A percentile compares a stretch with the other conserved stretches of the same genome.
phyloP scores from a whole-genome alignment of 2,888 invertebrate species.

The Chesias legatella region DNA sequence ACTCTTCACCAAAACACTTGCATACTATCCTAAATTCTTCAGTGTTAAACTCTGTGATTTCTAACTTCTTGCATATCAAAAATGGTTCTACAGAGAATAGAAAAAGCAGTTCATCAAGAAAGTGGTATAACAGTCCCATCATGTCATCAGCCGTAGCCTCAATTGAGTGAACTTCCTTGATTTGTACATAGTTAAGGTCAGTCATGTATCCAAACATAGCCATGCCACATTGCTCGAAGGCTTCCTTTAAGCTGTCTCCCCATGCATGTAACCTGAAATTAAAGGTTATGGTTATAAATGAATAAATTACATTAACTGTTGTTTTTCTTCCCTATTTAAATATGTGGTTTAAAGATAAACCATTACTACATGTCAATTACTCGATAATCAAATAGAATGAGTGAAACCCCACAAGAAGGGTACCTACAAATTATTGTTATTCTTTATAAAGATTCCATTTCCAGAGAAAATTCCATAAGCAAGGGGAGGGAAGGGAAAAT shows the following conservation, averaged over 20 bases:
- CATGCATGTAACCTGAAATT: conserved; percentile 91
- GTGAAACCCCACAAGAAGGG: no score
- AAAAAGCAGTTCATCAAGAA: conserved; percentile 96
- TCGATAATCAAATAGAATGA: no score
- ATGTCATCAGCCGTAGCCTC: conserved; percentile 95
- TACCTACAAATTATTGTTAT: no score
- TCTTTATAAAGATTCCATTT: no score
- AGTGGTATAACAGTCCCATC: conserved; percentile 92
- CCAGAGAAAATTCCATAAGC: no score
- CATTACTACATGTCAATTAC: no score
- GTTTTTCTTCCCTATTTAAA: no score
- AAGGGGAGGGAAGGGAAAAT: no score
- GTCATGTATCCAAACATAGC: conserved; percentile 99
- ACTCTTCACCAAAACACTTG: conserved; percentile 95
- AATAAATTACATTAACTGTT: not conserved
- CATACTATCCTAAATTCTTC: conserved; percentile 91
- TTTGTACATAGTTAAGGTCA: conserved; percentile 90
- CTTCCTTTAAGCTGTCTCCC: conserved; percentile 92
- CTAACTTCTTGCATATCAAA: conserved; percentile 92
- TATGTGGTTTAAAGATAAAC: no score
- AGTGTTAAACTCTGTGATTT: conserved; percentile 91
- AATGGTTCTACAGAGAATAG: conserved; percentile 95
- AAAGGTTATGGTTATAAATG: conserved; percentile 1
- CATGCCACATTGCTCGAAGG: conserved; percentile 96
- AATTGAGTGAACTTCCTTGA: conserved; percentile 87